phyloP scores from a whole-genome alignment of 2,797 vertebrate species.

The Bradypodion pumilum region DNA sequence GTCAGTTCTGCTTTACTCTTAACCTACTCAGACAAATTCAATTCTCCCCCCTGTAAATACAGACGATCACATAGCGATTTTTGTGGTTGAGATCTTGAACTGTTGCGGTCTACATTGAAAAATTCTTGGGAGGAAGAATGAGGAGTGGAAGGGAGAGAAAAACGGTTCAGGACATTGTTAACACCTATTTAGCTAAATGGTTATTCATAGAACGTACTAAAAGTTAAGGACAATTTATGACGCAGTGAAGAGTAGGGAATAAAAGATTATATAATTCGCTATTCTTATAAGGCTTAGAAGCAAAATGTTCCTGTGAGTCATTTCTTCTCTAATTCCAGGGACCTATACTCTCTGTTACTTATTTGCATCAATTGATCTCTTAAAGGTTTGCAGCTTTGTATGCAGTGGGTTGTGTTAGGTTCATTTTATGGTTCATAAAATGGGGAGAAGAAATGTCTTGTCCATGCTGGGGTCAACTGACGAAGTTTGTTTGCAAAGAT shows the following conservation, averaged over 20 bases:
- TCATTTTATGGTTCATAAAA: neutral
- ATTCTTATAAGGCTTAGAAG: neutral
- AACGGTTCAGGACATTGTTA: slow-evolving; percentile 11
- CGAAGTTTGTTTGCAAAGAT: neutral
- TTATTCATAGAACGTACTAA: neutral
- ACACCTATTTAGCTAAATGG: neutral
- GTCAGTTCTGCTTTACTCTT: neutral
- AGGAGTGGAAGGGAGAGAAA: neutral
- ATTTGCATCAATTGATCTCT: neutral
- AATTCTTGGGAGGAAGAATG: neutral
- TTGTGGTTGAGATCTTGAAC: neutral
- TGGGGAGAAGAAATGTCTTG: neutral
- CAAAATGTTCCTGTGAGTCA: neutral
- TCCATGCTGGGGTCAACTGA: neutral
- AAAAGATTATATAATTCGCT: rapidly evolving
- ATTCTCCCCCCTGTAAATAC: neutral
- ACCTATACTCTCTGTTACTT: neutral
- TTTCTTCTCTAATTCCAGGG: neutral
- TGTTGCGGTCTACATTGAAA: neutral
- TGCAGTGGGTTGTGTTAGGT: neutral
- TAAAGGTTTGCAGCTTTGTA: neutral
- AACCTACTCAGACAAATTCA: neutral
- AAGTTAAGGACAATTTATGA: slow-evolving; percentile 3
- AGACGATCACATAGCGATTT: neutral
- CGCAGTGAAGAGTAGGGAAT: neutral